Base-by-base conservation (phyloP, 1,140 invertebrate genomes). In the Aradophagus sp. region DNA sequence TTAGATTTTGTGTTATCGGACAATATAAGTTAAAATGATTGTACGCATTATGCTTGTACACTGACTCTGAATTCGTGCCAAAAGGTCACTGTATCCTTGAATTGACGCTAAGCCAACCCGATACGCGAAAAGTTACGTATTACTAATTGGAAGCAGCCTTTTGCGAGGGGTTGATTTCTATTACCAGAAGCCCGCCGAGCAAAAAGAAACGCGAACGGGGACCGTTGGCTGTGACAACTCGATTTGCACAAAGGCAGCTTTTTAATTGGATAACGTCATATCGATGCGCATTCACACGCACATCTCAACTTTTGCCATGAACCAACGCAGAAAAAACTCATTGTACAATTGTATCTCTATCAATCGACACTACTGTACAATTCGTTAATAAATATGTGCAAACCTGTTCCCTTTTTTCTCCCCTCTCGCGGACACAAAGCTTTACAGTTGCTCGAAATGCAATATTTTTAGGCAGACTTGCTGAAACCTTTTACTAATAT, bases 201-300 rank as follows among this genome's bases (percentile, higher is more conserved):
- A 62, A 48, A 61, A 61, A 65, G 41, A 65, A 58, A 47, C 34
- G 47, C 14, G 26, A 32, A 62, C 71, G 53, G 41, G 66, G 53
- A 62, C 56, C 63, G 70, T 67, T 76, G 74, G 39, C 72, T 77
- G 74, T 75, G 77, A 80, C 76, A 77, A 79, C 74, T 81, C 78
- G 72, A 72, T 68, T 80, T 76, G 73, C 78, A 82, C 81, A 83
- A 83, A 83, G 80, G 80, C 74, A 76, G 74, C 66, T 80, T 82
- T 83, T 83, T 81, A 83, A 83, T 83, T 83, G 81, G 80, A 82
- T 83, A 82, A 80, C 79, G 80, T 82, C 80, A 81, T 81, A 80
- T 81, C 76, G 76, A 77, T 72, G 73, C 75, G 74, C 68, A 74
- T 80, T 81, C 78, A 76, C 73, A 78, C 74, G 75, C 74, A 75